Evolutionary conservation across 2,888 invertebrate species (phyloP), one percentile per base, ranked within the genome.

Genomic region (Tetranychus truncatus): DNA sequence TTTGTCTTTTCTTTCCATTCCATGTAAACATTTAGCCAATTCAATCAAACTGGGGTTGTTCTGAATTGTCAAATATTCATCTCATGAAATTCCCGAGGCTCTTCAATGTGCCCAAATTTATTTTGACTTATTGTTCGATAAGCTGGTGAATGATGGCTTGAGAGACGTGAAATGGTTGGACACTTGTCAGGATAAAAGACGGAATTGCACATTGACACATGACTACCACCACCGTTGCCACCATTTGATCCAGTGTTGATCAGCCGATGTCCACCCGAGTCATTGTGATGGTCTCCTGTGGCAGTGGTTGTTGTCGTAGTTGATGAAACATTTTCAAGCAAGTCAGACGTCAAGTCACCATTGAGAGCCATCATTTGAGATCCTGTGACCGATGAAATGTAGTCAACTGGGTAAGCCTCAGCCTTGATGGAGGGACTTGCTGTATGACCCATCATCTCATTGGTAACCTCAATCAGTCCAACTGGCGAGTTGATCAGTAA

Each of bases 31-130:
- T 34, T 34, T 5, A 34, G 34, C 34, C 5, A 34, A 34, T 34
- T 34, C 4, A 34, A 34, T 82, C 77, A 81, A 79, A 76, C 80
- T 72, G 71, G 71, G 34, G 66, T 66, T 74, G 44, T 74, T 71
- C 55, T 74, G 74, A 74, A 74, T 34, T 74, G 74, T 74, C 74
- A 74, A 74, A 74, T 71, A 34, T 71, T 74, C 74, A 74, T 74
- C 69, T 74, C 74, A 15, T 74, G 74, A 55, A 55, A 55, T 55
- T 55, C 55, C 55, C 55, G 55, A 55, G 55, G 55, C 55, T 55
- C 55, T 15, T 55, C 55, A 55, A 55, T 15, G 9, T 55, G 55
- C 1, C 9, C 55, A 55, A 55, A 55, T 55, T 55, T 55, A 55
- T 15, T 55, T 55, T 55, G 55, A 55, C 55, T 55, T 9, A 55